A percentile compares a stretch with the other conserved stretches of the same genome.
phyloP scores from a whole-genome alignment of 2,797 vertebrate species.

The Danio jaintianensis region DNA sequence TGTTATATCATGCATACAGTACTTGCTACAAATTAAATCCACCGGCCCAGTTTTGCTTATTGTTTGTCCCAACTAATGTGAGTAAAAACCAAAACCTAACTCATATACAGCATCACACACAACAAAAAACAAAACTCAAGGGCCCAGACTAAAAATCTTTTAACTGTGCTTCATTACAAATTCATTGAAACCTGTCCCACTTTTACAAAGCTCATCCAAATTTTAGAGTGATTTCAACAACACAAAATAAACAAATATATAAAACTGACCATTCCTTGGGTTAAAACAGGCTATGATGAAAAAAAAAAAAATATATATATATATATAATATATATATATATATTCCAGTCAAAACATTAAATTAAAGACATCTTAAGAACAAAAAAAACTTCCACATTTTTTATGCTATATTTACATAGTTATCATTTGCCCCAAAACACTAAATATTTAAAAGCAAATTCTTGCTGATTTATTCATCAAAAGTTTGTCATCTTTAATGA shows the following conservation, averaged over 20 bases:
- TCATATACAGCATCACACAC: not conserved
- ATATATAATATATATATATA: too few species aligned
- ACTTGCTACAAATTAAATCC: not conserved
- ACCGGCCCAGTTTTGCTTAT: not conserved
- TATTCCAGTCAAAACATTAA: not conserved
- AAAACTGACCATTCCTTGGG: not conserved
- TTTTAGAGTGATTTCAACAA: constrained; percentile 3
- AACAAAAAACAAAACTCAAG: not conserved
- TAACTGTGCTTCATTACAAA: not conserved
- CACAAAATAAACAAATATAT: too few species aligned
- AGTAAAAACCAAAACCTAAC: not conserved
- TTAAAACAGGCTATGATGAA: not conserved
- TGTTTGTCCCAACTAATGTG: not conserved
- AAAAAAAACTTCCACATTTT: not conserved
- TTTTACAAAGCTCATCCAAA: not conserved
- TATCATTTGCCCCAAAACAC: not conserved
- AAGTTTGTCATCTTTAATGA: constrained; percentile 18
- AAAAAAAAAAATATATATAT: too few species aligned
- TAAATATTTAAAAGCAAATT: not conserved
- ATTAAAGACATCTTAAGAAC: too few species aligned
- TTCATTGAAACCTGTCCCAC: not conserved
- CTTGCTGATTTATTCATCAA: constrained; percentile 7
- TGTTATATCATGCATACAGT: not conserved
- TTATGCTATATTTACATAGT: not conserved
- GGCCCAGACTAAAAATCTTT: not conserved